Conservation (phyloP, 2,888 invertebrate genomes). For the Coelogynopora nodosa region DNA sequence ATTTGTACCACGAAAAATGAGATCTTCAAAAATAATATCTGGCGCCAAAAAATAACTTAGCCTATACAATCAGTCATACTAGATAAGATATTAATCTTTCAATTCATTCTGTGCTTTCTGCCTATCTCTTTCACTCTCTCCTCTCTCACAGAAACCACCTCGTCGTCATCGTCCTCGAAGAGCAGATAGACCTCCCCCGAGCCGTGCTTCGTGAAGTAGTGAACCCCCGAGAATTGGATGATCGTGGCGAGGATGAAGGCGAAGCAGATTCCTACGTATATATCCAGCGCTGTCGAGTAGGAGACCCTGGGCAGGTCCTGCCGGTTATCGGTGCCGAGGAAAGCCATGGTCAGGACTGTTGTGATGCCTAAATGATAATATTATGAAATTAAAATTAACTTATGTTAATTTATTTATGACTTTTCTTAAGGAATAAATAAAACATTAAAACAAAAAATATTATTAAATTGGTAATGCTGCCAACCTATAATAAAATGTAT, state of each 20-base stretch:
- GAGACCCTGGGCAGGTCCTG: constrained; percentile 79
- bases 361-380: constrained; percentile 74
- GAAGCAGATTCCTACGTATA: constrained; percentile 77
- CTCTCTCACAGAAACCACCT: neutral
- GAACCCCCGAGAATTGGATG: constrained; percentile 89
- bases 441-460: no score
- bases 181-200: constrained; percentile 67
- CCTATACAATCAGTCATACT: no score
- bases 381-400: no score
- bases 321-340: constrained; percentile 73
- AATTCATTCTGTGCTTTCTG: no score
- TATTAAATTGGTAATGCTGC: no score
- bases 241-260: constrained; percentile 74
- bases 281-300: constrained; percentile 79
- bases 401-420: no score
- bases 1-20: no score
- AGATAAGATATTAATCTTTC: no score
- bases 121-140: neutral
- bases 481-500: no score
- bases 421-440: no score
- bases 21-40: no score
- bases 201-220: constrained; percentile 82
- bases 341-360: constrained; percentile 79
- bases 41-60: no score
- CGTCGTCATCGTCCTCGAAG: neutral